Evolutionary conservation across 2,113 vertebrate species (phyloP).

Genomic region (Paradoxurus hermaphroditus): DNA sequence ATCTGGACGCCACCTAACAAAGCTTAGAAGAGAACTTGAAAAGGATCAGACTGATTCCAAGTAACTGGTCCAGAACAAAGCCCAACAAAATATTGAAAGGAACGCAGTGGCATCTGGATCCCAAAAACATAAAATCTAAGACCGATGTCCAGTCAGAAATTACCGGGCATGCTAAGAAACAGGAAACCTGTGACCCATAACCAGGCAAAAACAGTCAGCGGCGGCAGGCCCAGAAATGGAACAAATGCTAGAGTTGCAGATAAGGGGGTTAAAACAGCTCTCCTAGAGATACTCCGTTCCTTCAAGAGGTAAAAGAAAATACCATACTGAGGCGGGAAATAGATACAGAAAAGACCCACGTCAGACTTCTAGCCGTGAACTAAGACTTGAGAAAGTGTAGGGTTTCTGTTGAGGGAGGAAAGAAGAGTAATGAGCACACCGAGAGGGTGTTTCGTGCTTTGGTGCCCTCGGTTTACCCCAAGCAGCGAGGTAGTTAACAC

Average conservation of each 20-base stretch:
- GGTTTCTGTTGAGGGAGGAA: background rate
- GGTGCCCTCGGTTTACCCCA: background rate
- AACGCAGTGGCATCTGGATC: background rate
- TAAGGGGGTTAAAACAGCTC: background rate
- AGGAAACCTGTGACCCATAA: background rate
- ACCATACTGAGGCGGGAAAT: background rate
- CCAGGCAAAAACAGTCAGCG: background rate
- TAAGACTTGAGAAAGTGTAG: background rate
- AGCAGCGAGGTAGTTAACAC: background rate
- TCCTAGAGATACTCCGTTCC: background rate
- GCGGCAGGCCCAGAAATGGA: background rate
- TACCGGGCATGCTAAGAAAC: background rate
- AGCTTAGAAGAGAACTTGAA: background rate
- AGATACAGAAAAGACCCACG: background rate
- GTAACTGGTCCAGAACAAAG: background rate
- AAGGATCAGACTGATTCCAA: background rate
- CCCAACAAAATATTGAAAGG: background rate
- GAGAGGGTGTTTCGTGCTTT: background rate
- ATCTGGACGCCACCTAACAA: background rate
- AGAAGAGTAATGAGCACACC: background rate
- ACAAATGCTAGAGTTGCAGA: background rate
- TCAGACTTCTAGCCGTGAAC: background rate
- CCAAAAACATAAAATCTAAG: background rate
- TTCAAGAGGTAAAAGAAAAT: background rate
- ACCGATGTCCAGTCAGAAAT: background rate